Percentiles rank a stretch among this genome's conserved stretches.
Evolutionary conservation across 2,888 invertebrate species (phyloP).

Genomic region (Abscondita cerata): DNA sequence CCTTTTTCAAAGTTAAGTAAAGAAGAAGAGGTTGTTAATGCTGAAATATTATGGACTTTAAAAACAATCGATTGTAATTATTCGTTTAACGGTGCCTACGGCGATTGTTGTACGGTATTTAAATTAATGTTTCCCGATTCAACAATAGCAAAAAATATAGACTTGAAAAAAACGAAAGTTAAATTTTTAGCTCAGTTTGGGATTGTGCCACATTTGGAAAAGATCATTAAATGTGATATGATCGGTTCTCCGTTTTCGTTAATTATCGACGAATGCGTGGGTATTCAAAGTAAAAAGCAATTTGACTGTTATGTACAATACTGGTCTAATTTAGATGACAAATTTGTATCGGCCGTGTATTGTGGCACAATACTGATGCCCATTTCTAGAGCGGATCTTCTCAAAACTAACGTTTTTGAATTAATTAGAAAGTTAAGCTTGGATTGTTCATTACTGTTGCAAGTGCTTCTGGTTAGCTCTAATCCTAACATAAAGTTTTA

Average conservation of each 20-base stretch:
- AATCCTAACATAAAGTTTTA: conserved; percentile 16
- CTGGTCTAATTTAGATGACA: conserved; percentile 21
- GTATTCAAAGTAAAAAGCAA: conserved; percentile 12
- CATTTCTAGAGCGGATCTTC: conserved; percentile 2
- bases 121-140: conserved; percentile 31
- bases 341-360: conserved; percentile 17
- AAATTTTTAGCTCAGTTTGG: conserved; percentile 23
- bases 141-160: conserved; percentile 13
- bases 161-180: conserved; percentile 14
- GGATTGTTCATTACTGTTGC: conserved; percentile 20
- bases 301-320: conserved; percentile 22
- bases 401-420: conserved; percentile 20
- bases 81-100: conserved; percentile 8
- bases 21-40: conserved; percentile 25
- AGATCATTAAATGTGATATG: conserved; percentile 15
- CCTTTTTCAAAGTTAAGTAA: conserved; percentile 17
- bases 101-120: conserved; percentile 15
- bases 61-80: conserved; percentile 19
- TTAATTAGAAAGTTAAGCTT: conserved; percentile 20
- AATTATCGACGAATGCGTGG: conserved; percentile 13
- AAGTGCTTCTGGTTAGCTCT: conserved; percentile 9
- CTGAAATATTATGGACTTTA: conserved; percentile 25
- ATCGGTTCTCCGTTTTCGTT: conserved; percentile 14
- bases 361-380: conserved; percentile 17
- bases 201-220: conserved; percentile 23